Base-by-base conservation (phyloP, 2,888 invertebrate genomes). In the Leuctra nigra region DNA sequence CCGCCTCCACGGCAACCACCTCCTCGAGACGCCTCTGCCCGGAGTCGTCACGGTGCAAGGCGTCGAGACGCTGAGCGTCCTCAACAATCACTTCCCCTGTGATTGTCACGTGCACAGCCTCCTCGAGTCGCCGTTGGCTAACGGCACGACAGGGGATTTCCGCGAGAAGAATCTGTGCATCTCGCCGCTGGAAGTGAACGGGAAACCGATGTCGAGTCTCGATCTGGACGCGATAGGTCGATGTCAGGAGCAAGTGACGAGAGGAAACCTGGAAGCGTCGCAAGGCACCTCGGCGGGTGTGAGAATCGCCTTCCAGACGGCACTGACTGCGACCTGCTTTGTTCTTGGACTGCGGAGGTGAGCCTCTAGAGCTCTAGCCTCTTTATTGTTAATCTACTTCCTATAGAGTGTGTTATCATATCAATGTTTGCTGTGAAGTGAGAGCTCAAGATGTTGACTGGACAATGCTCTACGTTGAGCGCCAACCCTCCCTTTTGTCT, bases 1-100 rank as follows among this genome's bases (percentile, higher is more conserved):
- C 38, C 82, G 85, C 66, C 77, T 91, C 63, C 85, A 87, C 60
- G 91, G 91, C 23, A 91, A 91, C 68, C 91, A 91, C 68, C 83
- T 91, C 67, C 72, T 91, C 59, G 87, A 87, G 66, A 83, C 86
- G 0, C 91, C 91, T 55, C 72, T 77, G 63, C 73, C 79, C 1
- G 84, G 82, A 63, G 77, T 82, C 35, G 79, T 91, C 54, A 75
- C 82, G n/a, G 74, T 86, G 47, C 80, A 85, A 62, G 80, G 80
- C n/a, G 87, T 89, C 53, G 83, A 83, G 60, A 80, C 79, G 64
- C 72, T 91, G 59, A 81, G 83, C 66, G 83, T 89, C 66, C 75
- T 82, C 57, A 82, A 83, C 50, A 92, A 92, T 71, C 90, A 90
- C 68, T 84, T 91, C 68, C 91, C 91, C 1, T 92, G 91, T 70